Evolutionary conservation across 2,888 invertebrate species (phyloP), one percentile per base, ranked within the genome.

Genomic region (Thereva unica): DNA sequence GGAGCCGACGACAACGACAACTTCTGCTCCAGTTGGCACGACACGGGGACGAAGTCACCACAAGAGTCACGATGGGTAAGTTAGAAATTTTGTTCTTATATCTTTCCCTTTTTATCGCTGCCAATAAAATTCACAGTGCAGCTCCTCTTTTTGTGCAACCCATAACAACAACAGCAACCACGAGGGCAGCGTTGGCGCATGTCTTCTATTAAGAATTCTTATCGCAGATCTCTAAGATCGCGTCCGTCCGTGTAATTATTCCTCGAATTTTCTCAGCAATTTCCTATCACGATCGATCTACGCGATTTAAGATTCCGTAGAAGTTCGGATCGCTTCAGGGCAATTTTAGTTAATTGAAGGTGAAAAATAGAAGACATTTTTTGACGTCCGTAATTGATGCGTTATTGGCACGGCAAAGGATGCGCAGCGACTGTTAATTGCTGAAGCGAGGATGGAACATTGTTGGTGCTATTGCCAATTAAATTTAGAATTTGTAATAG

Each of bases 41-140:
- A 55, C 49, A 47, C 53, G 63, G 52, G 66, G 66, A 66, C 61
- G 61, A 47, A 68, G 56, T 56, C 52, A 66, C 44, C 66, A 66
- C 61, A 68, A 68, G 50, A 66, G 55, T 56, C 66, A 68, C 53
- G 68, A 68, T 41, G 66, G 63, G 68, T 68, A 44, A 68, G 68
- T 68, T 40, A 6, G 23, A 10, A 10, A 55, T 3, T 45, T 38
- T n/a, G 35, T 45, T 50, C 35, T 37, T 37, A 37, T 53, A 34
- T 44, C 35, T 9, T 45, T 63, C 56, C 35, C 9, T 45, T 55
- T 55, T 42, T 37, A 55, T 35, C 12, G 6, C 9, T 59, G 37
- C 50, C 56, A 44, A 8, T 37, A 12, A 47, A 59, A 59, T 59
- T 47, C 57, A 8, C 45, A 10, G 23, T 23, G 23, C 6, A 50